phyloP scores from a whole-genome alignment of 1,140 invertebrate genomes.

The Platyura marginata region DNA sequence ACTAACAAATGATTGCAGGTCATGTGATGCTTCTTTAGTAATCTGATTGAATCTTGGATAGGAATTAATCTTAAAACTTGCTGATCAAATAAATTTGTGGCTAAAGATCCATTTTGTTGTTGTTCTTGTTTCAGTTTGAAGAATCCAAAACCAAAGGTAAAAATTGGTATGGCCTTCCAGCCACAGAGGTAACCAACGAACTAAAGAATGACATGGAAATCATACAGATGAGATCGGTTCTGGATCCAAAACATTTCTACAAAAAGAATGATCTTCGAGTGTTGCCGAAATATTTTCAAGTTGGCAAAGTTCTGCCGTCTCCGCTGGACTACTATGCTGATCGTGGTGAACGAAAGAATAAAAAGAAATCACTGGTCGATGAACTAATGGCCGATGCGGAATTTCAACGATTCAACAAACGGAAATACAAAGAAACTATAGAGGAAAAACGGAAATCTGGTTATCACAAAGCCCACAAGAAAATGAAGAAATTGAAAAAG shows the following conservation, averaged over 20 bases:
- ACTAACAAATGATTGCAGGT: neutral
- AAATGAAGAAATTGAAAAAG: slow-evolving; percentile 21
- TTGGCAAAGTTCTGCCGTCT: slow-evolving; percentile 56
- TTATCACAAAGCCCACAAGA: slow-evolving; percentile 15
- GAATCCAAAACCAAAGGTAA: slow-evolving; percentile 62
- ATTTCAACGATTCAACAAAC: slow-evolving; percentile 70
- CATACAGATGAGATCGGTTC: slow-evolving; percentile 76
- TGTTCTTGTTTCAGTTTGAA: slow-evolving; percentile 27
- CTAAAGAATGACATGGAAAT: slow-evolving; percentile 69
- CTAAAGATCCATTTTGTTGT: neutral
- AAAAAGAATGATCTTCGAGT: slow-evolving; percentile 77
- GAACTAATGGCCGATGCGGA: slow-evolving; percentile 79
- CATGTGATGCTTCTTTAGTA: slow-evolving; percentile 24
- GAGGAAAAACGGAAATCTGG: slow-evolving; percentile 42
- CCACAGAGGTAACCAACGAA: slow-evolving; percentile 76
- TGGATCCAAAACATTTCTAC: slow-evolving; percentile 87
- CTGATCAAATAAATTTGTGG: neutral
- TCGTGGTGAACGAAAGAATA: slow-evolving; percentile 65
- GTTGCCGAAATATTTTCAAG: slow-evolving; percentile 84
- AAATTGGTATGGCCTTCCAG: slow-evolving; percentile 73
- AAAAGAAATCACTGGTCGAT: slow-evolving; percentile 79
- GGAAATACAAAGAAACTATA: slow-evolving; percentile 62
- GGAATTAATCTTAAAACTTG: neutral
- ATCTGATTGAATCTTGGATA: slow-evolving; percentile 13
- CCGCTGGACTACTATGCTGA: slow-evolving; percentile 52